Base-by-base conservation (phyloP, 1,140 invertebrate species). In the Halictus rubicundus region DNA sequence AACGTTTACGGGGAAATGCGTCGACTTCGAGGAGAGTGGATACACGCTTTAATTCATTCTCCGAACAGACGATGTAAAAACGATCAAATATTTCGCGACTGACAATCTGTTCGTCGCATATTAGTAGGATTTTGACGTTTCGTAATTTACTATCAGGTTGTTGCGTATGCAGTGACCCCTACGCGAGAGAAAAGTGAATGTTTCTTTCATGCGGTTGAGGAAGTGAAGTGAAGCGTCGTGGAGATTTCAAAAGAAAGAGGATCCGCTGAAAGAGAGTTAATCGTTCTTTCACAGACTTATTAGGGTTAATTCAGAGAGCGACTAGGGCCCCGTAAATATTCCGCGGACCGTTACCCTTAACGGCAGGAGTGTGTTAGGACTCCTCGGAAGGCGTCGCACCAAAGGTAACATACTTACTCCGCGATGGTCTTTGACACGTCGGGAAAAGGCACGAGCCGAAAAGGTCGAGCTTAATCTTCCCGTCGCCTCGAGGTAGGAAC, bases 381-480 rank as follows among this genome's bases (percentile, higher is more conserved):
- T 25, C 42, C 32, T 59, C 46, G 7, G 23, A 0, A 39, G 42
- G 19, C 8, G 12, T 37, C 75, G 57, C 57, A 60, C 16, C 65
- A 74, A 66, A 74, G 63, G n/a, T 74, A 68, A 74, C 32, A n/a
- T 49, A 60, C 52, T 79, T 79, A 60, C 60, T n/a, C 42, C 37
- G 32, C 68, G 32, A 46, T 23, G 25, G 52, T 71, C 77, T 83
- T 84, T 84, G 49, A 84, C 46, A 25, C 78, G 71, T 49, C 8
- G 71, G 57, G 23, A 66, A 82, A 85, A 85, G 77, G 66, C 37
- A 76, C 52, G 65, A 39, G 57, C 32, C 60, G 73, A 85, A 76
- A 85, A 78, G 74, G 73, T 83, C 59, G 42, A 54, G 76, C 27
- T 82, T 85, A 76, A 85, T 85, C 59, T 79, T 16, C 21, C 61